Percentiles rank a stretch among this genome's conserved stretches.
Conservation (phyloP, 1,140 invertebrate species). For the Scaptomyza graminum region DNA sequence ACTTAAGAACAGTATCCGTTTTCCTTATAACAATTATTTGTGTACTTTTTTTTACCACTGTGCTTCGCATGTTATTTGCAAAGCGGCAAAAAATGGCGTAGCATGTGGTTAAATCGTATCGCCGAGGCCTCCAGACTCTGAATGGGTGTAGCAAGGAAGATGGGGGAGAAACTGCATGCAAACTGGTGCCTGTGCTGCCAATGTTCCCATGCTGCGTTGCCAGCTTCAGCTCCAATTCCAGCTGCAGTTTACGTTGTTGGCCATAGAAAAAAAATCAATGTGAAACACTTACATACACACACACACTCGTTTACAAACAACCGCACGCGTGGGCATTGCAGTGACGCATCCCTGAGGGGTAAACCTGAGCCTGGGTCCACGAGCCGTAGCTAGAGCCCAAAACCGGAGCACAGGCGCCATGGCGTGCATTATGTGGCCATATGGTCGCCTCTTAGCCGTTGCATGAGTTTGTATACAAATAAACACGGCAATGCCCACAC, state of each 20-base stretch:
- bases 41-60: constrained; percentile 3
- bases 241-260: constrained; percentile 30
- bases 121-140: constrained; percentile 19
- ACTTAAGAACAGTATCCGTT: no score
- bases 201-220: not conserved
- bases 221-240: constrained; percentile 1
- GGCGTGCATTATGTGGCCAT: constrained; percentile 76
- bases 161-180: no score
- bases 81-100: constrained; percentile 55
- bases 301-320: constrained; percentile 30
- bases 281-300: constrained; percentile 25
- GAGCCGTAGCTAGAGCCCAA: not conserved
- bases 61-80: constrained; percentile 53
- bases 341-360: constrained; percentile 29
- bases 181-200: not conserved
- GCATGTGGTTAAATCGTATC: constrained; percentile 63
- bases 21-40: no score
- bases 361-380: constrained; percentile 1
- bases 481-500: constrained; percentile 70
- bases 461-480: constrained; percentile 71
- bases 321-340: constrained; percentile 42
- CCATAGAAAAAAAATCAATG: constrained; percentile 71
- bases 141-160: constrained; percentile 2
- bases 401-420: constrained; percentile 43
- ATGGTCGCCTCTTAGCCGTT: constrained; percentile 49